Evolutionary conservation across 2,797 vertebrate species (phyloP).

Genomic region (Hephaestus fuliginosus): DNA sequence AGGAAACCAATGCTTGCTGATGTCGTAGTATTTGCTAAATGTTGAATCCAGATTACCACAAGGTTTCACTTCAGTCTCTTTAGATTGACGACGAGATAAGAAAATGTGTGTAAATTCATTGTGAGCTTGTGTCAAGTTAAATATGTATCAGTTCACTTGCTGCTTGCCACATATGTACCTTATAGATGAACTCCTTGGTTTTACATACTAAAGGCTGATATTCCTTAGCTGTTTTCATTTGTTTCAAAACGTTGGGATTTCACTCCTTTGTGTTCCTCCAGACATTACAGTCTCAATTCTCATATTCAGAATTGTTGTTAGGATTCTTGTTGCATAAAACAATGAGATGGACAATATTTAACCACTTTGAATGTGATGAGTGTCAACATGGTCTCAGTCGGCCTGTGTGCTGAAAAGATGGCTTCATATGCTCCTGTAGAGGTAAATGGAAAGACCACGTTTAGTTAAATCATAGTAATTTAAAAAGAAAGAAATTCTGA

Average conservation of each 20-base stretch:
- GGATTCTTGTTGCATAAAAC: not conserved
- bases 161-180: no score
- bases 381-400: not conserved
- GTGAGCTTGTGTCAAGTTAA: not conserved
- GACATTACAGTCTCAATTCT: not conserved
- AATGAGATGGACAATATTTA: not conserved
- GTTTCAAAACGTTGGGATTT: not conserved
- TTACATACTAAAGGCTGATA: no score
- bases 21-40: not conserved
- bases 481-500: no score
- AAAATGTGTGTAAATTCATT: not conserved
- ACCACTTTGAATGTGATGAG: not conserved
- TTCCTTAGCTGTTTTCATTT: no score
- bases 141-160: no score
- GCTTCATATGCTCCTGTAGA: no score
- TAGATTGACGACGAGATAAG: not conserved
- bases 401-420: not conserved
- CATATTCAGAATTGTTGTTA: not conserved
- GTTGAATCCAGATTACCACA: not conserved
- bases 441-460: not conserved
- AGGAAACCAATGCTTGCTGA: no score
- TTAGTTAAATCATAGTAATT: not conserved
- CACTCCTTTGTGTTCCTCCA: not conserved
- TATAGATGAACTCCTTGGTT: no score
- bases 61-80: not conserved